Evolutionary conservation across 1,140 invertebrate genomes (phyloP).

Genomic region (Dinoponera quadriceps): DNA sequence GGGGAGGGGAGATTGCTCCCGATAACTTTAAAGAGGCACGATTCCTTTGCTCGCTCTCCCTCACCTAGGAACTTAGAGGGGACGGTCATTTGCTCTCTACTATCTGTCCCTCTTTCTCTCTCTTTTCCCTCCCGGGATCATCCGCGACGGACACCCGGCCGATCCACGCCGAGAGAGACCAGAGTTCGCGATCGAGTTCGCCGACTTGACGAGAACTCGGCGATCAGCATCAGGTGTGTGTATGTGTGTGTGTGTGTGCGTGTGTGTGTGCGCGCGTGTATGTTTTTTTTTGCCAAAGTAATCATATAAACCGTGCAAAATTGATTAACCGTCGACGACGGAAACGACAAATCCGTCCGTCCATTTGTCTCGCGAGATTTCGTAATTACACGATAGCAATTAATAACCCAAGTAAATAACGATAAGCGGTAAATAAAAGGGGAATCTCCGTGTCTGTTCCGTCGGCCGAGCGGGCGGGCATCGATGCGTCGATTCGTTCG

Average conservation of each 20-base stretch:
- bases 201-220: slow-evolving; percentile 16
- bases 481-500: too few species aligned
- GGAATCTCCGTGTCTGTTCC: not conserved
- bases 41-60: slow-evolving; percentile 62
- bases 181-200: slow-evolving; percentile 20
- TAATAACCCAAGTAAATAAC: too few species aligned
- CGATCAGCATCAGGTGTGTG: not conserved
- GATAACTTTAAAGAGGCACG: slow-evolving; percentile 75
- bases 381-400: too few species aligned
- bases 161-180: slow-evolving; percentile 17
- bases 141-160: not conserved
- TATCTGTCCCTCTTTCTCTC: not conserved
- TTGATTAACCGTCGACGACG: too few species aligned
- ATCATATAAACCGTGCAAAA: not conserved
- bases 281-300: not conserved
- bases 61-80: slow-evolving; percentile 17
- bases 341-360: too few species aligned
- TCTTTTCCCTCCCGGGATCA: not conserved
- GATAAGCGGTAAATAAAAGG: too few species aligned
- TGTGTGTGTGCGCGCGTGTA: too few species aligned
- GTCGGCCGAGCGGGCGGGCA: not conserved
- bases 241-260: too few species aligned
- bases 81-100: slow-evolving; percentile 35
- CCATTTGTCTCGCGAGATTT: too few species aligned
- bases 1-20: slow-evolving; percentile 59